These are phyloP conservation scores for Pegoplata infirma DNA, from an alignment of 2,888 invertebrate species.

Conservation along the genomic window DNA sequence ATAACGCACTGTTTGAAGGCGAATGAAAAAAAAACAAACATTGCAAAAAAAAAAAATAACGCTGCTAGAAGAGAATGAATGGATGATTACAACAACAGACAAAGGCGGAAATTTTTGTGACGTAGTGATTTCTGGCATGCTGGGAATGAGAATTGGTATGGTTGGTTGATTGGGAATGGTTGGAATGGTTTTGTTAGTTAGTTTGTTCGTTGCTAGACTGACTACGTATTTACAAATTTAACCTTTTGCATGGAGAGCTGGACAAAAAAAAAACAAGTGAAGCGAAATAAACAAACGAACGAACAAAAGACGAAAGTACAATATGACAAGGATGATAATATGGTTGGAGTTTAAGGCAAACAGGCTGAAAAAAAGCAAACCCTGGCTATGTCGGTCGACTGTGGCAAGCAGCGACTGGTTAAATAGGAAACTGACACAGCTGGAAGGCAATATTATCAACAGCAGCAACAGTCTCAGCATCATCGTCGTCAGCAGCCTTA, in stretches of 20 bases:
- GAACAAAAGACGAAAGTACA: not conserved
- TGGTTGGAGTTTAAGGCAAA: conserved; percentile 47
- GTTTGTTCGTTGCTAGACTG: conserved; percentile 41
- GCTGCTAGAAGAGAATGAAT: conserved; percentile 24
- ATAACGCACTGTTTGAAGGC: conserved; percentile 42
- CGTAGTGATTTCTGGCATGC: conserved; percentile 71
- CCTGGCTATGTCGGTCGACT: conserved; percentile 36
- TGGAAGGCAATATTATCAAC: conserved; percentile 63
- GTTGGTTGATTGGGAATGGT: conserved; percentile 38
- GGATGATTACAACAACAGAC: conserved; percentile 69
- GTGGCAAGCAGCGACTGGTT: conserved; percentile 62
- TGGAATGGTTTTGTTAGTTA: conserved; percentile 42
- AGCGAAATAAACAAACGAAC: conserved; percentile 37
- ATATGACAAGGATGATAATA: conserved; percentile 59
- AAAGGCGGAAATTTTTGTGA: conserved; percentile 72
- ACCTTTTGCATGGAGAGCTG: conserved; percentile 58
- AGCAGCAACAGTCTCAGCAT: conserved; percentile 52
- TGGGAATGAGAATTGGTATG: conserved; percentile 62
- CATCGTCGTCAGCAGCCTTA: conserved; percentile 33
- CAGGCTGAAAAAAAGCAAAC: conserved; percentile 33
- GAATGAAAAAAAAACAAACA: conserved; percentile 30
- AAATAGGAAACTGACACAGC: conserved; percentile 65
- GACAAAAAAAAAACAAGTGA: conserved; percentile 53
- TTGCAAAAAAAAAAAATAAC: conserved; percentile 32
- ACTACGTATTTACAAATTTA: conserved; percentile 43